Conservation (phyloP, 1,140 invertebrate genomes). For the Parapsyche elsis region DNA sequence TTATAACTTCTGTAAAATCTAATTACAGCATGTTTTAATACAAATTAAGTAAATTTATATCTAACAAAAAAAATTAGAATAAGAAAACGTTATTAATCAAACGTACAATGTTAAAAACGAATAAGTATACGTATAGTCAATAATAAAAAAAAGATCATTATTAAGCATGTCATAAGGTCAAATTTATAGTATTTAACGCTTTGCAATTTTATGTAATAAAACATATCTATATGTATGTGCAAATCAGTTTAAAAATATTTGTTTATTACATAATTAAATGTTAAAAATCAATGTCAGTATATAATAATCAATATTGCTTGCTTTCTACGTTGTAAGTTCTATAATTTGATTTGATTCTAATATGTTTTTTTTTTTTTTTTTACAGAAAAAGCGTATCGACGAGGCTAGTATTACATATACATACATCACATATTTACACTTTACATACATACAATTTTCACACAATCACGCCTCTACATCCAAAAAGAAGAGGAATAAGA, state of each 20-base stretch:
- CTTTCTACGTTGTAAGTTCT: constrained; percentile 24
- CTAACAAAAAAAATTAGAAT: background rate
- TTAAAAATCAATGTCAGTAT: background rate
- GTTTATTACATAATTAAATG: constrained; percentile 19
- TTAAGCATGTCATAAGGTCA: constrained; percentile 17
- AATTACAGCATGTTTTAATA: background rate
- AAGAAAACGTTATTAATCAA: constrained; percentile 6
- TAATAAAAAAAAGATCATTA: too few relatives aligned
- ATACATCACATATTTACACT: constrained; percentile 8
- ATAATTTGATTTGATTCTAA: constrained; percentile 38
- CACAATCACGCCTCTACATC: constrained; percentile 10
- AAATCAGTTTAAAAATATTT: constrained; percentile 3
- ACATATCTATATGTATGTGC: constrained; percentile 33
- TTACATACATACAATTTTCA: constrained; percentile 34
- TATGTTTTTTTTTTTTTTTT: constrained; percentile 61
- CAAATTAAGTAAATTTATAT: background rate
- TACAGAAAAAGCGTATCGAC: constrained; percentile 69
- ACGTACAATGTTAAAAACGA: background rate
- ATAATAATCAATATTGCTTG: constrained; percentile 11
- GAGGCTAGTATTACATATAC: constrained; percentile 62
- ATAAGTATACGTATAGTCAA: background rate
- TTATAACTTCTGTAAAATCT: background rate
- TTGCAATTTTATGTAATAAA: background rate
- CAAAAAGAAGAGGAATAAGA: background rate
- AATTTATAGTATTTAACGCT: background rate